Evolutionary conservation across 2,113 vertebrate genomes (phyloP).

Genomic region (Numida meleagris): DNA sequence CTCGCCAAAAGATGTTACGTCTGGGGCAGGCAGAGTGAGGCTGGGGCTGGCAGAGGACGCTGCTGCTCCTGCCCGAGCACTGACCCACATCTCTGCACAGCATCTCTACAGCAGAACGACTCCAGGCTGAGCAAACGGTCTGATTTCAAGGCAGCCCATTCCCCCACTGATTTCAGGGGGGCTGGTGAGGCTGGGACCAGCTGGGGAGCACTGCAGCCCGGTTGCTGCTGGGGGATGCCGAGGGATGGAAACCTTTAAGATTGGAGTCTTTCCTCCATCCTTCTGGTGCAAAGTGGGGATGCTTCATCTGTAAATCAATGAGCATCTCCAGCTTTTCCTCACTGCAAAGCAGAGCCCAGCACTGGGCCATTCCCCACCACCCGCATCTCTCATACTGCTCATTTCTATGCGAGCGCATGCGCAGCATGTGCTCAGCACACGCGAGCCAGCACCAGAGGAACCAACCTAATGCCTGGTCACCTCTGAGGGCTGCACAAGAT

Average conservation of each 20-base stretch:
- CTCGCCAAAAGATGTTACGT: background rate
- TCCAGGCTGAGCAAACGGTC: background rate
- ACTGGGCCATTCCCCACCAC: background rate
- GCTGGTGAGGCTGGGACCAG: background rate
- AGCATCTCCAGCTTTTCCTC: background rate
- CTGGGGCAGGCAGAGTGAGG: background rate
- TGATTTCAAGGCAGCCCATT: background rate
- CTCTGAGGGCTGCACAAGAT: constrained; percentile 52
- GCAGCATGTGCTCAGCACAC: background rate
- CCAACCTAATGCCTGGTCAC: background rate
- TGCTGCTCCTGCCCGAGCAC: background rate
- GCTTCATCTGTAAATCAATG: background rate
- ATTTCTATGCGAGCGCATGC: background rate
- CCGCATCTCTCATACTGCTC: background rate
- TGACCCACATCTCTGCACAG: background rate
- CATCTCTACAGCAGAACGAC: accelerated
- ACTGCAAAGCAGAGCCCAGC: background rate
- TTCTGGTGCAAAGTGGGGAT: background rate
- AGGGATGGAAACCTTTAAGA: background rate
- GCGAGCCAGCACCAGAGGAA: background rate
- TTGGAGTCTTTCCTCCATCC: background rate
- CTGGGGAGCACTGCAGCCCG: background rate
- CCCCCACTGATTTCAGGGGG: background rate
- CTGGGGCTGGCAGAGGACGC: too few species aligned
- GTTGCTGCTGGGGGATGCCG: background rate